Percentiles rank a stretch among this genome's conserved stretches.
phyloP scores from a whole-genome alignment of 2,113 vertebrate species.

The Aix galericulata region DNA sequence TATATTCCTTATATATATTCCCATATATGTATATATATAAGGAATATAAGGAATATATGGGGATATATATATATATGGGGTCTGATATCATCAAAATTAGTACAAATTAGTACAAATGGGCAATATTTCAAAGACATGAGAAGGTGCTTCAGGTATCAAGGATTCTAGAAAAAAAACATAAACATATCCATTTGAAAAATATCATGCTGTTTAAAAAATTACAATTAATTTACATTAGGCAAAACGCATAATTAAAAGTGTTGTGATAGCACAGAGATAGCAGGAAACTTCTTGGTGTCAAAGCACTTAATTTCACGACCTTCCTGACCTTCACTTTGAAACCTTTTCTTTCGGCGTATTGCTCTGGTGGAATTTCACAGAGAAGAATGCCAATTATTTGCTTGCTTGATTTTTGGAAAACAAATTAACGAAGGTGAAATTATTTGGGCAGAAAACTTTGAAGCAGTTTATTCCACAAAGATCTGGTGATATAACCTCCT shows the following conservation, averaged over 20 bases:
- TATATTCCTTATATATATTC: no score
- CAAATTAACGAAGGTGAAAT: background rate
- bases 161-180: background rate
- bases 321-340: background rate
- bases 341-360: background rate
- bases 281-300: background rate
- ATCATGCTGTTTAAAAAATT: background rate
- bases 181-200: background rate
- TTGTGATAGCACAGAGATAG: background rate
- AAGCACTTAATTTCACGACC: background rate
- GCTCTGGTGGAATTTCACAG: background rate
- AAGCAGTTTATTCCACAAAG: background rate
- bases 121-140: background rate
- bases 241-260: background rate
- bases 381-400: background rate
- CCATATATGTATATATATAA: no score
- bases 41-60: no score
- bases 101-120: background rate
- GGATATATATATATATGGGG: background rate
- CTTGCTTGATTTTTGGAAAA: slow-evolving; percentile 7
- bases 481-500: background rate
- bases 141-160: background rate
- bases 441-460: background rate
- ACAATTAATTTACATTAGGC: background rate
- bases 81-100: background rate